These are phyloP conservation scores for Gastrophysa polygoni DNA, from an alignment of 2,888 invertebrate genomes.

Conservation along the genomic window DNA sequence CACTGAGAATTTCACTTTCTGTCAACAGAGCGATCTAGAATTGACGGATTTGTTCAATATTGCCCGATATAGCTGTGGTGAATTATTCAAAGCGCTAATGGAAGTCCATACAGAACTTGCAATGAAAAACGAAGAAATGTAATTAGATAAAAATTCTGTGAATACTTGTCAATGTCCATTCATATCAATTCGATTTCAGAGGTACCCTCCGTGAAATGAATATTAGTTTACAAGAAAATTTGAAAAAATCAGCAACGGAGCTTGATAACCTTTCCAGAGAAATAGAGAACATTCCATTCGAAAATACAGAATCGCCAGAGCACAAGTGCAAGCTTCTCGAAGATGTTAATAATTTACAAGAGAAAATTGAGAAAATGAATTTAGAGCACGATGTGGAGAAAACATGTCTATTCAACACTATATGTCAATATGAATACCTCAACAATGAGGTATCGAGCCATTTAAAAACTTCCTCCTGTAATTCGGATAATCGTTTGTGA, in stretches of 20 bases:
- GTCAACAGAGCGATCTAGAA: not conserved
- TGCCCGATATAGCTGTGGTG: not conserved
- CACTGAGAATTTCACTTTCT: too few species aligned
- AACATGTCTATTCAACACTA: conserved; percentile 18
- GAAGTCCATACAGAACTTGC: conserved; percentile 34
- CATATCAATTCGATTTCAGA: conserved; percentile 26
- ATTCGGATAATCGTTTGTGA: not conserved
- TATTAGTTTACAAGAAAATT: conserved; percentile 40
- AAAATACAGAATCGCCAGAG: conserved; percentile 24
- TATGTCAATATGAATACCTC: conserved; percentile 24
- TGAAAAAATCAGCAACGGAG: conserved; percentile 38
- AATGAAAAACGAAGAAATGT: conserved; percentile 47
- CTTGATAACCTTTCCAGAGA: conserved; percentile 35
- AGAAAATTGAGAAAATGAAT: conserved; percentile 22
- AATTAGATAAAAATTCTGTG: conserved; percentile 25
- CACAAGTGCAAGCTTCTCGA: conserved; percentile 35
- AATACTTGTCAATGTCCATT: not conserved
- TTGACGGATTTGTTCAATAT: not conserved
- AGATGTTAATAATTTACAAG: conserved; percentile 25
- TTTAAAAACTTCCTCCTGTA: too few species aligned
- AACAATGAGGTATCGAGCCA: conserved; percentile 21
- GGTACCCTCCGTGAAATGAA: conserved; percentile 40
- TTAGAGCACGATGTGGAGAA: conserved; percentile 26
- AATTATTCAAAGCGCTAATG: not conserved
- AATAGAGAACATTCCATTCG: conserved; percentile 28